Evolutionary conservation across 2,113 vertebrate genomes (phyloP), one percentile per base, ranked within the genome.

Genomic region (Heliornis fulica): DNA sequence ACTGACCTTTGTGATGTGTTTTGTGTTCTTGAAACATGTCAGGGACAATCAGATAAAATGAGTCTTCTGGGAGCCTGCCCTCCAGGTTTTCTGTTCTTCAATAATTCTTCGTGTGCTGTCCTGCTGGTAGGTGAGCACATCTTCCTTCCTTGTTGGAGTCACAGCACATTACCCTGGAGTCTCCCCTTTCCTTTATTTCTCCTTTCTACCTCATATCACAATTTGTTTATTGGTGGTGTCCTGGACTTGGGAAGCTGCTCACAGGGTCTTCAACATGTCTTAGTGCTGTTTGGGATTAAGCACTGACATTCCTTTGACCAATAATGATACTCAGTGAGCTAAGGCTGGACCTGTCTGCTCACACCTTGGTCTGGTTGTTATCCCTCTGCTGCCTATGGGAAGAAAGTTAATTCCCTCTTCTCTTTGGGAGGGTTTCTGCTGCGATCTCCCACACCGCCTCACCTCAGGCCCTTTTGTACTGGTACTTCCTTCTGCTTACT

Each of bases 11-110:
- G 83, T 54, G 80, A 85, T 93, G 51, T 77, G 38, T 89, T 94
- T 89, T 93, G 56, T 90, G 86, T 66, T 95, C 89, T 94, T 95
- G 89, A 95, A 95, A 45, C 77, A 40, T 89, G 48, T 70, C 74
- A 83, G 85, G 87, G 85, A 86, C 82, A 92, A 56, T 84, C 80
- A 90, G 89, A 93, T 90, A 61, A 87, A 94, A 93, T 32, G 41
- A 91, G 63, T 59, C 85, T 94, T 56, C 85, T 93, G 94, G 70
- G 72, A 92, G 70, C 68, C 77, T 94, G 53, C 59, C 81, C 57
- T 94, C 57, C 57, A 87, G 65, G 57, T 88, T 95, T 89, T 65
- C 36, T 91, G 8, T 64, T 89, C 71, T 57, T 96, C 59, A 93
- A 74, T 68, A 78, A 68, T 93, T 87, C 72, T 68, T 64, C 46